A percentile compares a stretch with the other conserved stretches of the same genome.
Evolutionary conservation across 1,140 invertebrate species (phyloP).

Genomic region (Hyles vespertilio): DNA sequence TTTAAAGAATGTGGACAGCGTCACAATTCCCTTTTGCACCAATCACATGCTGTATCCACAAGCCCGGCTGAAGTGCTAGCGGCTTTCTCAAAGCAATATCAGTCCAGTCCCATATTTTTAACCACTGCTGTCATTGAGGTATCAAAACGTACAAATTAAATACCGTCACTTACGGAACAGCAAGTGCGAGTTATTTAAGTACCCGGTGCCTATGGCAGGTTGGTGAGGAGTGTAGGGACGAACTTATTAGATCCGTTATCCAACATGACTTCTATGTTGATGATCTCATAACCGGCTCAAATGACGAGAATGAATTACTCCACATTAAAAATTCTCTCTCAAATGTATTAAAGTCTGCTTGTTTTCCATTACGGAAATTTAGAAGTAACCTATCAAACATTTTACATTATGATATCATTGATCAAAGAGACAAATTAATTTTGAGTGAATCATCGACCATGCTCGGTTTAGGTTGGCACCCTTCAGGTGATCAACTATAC

Average conservation of each 20-base stretch:
- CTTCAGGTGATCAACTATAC: constrained; percentile 18
- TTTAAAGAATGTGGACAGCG: no score
- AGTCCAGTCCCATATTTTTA: no score
- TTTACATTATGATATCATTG: no score
- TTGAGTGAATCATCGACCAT: constrained; percentile 32
- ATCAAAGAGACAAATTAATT: constrained; percentile 16
- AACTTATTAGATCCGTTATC: constrained; percentile 36
- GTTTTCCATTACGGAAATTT: no score
- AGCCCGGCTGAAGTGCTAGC: no score
- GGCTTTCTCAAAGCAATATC: no score
- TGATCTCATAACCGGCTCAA: constrained; percentile 56
- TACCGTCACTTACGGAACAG: background rate
- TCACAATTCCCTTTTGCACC: no score
- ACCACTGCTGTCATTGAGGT: no score
- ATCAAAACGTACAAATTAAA: background rate
- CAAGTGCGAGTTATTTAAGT: background rate
- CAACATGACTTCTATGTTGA: constrained; percentile 67
- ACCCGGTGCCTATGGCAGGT: constrained; percentile 8
- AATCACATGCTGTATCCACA: no score
- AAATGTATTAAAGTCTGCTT: no score
- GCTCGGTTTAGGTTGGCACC: constrained; percentile 30
- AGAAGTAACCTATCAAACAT: no score
- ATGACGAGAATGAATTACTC: constrained; percentile 24
- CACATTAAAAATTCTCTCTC: constrained; percentile 22
- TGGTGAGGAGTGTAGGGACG: constrained; percentile 27